Conservation (phyloP, 2,888 invertebrate genomes). For the Agrotis puta region DNA sequence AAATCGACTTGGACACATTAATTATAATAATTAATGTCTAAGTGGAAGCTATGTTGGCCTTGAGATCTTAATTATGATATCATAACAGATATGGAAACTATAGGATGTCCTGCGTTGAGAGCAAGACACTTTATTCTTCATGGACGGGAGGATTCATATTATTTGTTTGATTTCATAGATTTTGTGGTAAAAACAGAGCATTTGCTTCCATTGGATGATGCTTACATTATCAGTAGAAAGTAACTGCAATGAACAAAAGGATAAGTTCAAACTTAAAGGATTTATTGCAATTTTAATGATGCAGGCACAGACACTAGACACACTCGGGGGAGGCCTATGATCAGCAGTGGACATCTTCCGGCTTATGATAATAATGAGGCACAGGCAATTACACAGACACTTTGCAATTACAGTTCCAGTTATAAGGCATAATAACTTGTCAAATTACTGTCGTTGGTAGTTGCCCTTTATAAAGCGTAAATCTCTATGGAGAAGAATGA, state of each 20-base stretch:
- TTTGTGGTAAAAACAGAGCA: not conserved
- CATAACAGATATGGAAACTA: constrained; percentile 16
- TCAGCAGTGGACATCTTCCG: too few relatives aligned
- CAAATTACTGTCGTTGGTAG: too few relatives aligned
- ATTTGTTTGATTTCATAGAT: not conserved
- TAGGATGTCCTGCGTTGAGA: constrained; percentile 2
- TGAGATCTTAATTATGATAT: constrained; percentile 42
- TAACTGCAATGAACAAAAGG: not conserved
- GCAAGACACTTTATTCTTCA: constrained; percentile 10
- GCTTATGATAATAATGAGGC: too few relatives aligned
- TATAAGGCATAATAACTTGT: too few relatives aligned
- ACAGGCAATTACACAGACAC: too few relatives aligned
- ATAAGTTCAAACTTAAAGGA: not conserved
- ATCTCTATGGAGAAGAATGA: too few relatives aligned
- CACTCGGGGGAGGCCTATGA: too few relatives aligned
- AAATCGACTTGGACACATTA: constrained; percentile 53
- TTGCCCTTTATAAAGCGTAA: too few relatives aligned
- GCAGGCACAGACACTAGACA: too few relatives aligned
- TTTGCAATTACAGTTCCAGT: too few relatives aligned
- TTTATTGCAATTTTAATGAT: too few relatives aligned
- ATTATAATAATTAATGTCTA: constrained; percentile 37
- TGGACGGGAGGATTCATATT: not conserved
- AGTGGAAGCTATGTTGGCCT: constrained; percentile 27
- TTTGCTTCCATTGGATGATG: not conserved
- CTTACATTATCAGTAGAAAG: too few relatives aligned